Evolutionary conservation across 1,140 invertebrate species (phyloP).

Genomic region (Antheraea pernyi): DNA sequence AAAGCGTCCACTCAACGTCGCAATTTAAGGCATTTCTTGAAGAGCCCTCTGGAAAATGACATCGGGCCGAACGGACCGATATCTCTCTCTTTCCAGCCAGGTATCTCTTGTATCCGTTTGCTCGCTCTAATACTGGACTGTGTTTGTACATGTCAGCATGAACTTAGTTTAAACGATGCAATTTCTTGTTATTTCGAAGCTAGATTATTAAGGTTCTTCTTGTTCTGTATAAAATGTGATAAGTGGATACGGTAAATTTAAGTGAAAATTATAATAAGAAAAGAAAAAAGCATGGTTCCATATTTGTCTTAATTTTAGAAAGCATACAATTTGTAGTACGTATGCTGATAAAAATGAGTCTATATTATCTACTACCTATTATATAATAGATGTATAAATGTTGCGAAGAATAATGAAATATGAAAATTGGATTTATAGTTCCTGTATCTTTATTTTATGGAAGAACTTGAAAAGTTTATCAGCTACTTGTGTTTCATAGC

Average conservation of each 20-base stretch:
- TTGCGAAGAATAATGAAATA: not conserved
- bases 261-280: not conserved
- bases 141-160: slow-evolving; percentile 23
- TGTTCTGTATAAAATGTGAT: slow-evolving; percentile 8
- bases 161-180: slow-evolving; percentile 34
- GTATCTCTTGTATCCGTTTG: slow-evolving; percentile 17
- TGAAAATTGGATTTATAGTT: not conserved
- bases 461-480: not conserved
- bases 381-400: no score
- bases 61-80: slow-evolving; percentile 17
- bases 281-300: not conserved
- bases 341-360: no score
- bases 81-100: slow-evolving; percentile 25
- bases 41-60: slow-evolving; percentile 16
- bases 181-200: slow-evolving; percentile 32
- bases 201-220: slow-evolving; percentile 27
- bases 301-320: no score
- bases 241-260: not conserved
- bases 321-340: no score
- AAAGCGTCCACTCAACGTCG: slow-evolving; percentile 34
- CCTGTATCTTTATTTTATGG: not conserved
- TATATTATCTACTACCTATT: no score
- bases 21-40: slow-evolving; percentile 30
- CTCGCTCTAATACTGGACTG: slow-evolving; percentile 21
- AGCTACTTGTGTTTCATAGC: slow-evolving; percentile 55